Conservation (phyloP, 64 coral and sea anemone species). For the Trachythela sp. region DNA sequence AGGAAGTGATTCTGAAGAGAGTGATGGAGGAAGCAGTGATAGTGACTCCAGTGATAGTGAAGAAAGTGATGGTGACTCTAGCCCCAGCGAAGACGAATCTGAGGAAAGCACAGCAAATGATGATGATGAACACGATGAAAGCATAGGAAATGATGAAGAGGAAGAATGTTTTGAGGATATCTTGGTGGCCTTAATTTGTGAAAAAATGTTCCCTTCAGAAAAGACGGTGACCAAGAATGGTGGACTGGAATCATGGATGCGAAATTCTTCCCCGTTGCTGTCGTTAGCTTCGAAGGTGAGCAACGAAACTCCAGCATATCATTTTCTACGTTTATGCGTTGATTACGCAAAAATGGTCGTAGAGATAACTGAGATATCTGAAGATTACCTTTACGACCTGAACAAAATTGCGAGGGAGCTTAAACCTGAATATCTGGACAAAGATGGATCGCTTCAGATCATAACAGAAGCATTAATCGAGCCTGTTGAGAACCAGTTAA, state of each 20-base stretch:
- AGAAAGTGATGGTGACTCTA: neutral
- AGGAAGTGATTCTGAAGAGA: neutral
- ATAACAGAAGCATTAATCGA: neutral
- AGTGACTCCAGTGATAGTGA: neutral
- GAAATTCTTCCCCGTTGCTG: neutral
- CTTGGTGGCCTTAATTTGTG: neutral
- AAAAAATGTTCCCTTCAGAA: neutral
- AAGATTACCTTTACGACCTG: neutral
- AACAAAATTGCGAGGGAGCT: neutral
- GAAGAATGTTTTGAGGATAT: neutral
- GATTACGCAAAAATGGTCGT: neutral
- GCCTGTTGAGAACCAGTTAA: neutral
- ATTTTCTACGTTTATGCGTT: constrained; percentile 12
- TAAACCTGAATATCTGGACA: neutral
- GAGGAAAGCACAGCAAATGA: neutral
- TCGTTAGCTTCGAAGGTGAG: neutral
- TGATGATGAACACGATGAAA: constrained; percentile 9
- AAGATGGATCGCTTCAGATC: neutral
- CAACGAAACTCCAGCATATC: neutral
- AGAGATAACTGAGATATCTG: too few species aligned
- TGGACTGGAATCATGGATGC: neutral
- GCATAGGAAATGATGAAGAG: neutral
- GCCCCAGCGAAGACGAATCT: neutral
- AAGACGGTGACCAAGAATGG: neutral
- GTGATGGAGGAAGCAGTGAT: neutral